Conservation (phyloP, 2,797 vertebrate species). For the Orestias chungarensis region DNA sequence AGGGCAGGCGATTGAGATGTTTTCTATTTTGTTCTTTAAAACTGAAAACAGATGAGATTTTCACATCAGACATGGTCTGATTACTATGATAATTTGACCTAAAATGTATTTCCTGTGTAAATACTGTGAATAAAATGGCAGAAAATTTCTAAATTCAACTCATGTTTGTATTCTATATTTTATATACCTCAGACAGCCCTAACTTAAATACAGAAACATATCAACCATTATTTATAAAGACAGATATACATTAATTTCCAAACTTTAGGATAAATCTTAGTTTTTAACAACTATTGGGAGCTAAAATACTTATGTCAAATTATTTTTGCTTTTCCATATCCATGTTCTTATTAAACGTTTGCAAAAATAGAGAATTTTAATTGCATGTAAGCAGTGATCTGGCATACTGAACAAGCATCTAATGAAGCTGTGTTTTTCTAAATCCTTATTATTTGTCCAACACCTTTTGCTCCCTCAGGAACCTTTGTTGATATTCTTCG, state of each 20-base stretch:
- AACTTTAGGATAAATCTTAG: not conserved
- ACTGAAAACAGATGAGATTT: too few relatives aligned
- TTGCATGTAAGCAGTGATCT: too few relatives aligned
- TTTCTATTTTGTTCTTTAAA: too few relatives aligned
- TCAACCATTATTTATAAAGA: not conserved
- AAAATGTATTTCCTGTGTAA: not conserved
- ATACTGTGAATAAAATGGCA: not conserved
- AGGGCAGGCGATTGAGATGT: too few relatives aligned
- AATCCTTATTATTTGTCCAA: too few relatives aligned
- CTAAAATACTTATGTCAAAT: not conserved
- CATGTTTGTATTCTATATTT: not conserved
- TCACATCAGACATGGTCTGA: too few relatives aligned
- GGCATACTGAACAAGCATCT: too few relatives aligned
- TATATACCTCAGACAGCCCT: too few relatives aligned
- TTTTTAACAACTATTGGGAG: not conserved
- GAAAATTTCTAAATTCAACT: not conserved
- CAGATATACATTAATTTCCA: not conserved
- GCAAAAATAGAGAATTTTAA: too few relatives aligned
- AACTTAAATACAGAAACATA: not conserved
- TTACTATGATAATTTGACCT: too few relatives aligned
- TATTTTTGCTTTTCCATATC: too few relatives aligned
- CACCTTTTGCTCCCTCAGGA: slow-evolving; percentile 31
- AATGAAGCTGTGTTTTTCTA: too few relatives aligned
- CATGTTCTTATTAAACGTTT: not conserved
- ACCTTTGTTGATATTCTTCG: slow-evolving; percentile 36